phyloP scores from a whole-genome alignment of 2,113 vertebrate species.

The Laterallus jamaicensis region DNA sequence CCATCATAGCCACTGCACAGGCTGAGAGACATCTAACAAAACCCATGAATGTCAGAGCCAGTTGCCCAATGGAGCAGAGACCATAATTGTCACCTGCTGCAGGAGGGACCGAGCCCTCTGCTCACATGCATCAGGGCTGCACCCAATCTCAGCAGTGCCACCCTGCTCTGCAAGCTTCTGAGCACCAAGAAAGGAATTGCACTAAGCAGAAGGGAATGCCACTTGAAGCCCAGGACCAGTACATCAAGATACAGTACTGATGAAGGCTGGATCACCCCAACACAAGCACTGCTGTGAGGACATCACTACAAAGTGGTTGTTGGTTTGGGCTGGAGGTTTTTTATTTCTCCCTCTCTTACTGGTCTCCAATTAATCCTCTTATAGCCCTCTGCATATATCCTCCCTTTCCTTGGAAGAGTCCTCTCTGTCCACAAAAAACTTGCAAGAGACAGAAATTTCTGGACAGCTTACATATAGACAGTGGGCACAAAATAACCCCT shows the following conservation, averaged over 20 bases:
- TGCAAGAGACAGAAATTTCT: not conserved
- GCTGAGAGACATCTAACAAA: not conserved
- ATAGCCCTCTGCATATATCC: not conserved
- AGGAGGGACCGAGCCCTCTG: not conserved
- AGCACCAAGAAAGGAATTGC: not conserved
- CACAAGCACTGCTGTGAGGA: not conserved
- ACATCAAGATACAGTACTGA: not conserved
- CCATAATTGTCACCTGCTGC: rapidly evolving
- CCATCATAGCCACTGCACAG: not conserved
- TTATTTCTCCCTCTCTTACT: not conserved
- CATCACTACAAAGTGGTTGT: not conserved
- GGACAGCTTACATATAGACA: not conserved
- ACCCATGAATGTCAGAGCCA: not conserved
- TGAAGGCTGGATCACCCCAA: not conserved
- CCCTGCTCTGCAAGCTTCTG: not conserved
- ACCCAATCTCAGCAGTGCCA: not conserved
- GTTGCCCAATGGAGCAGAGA: rapidly evolving
- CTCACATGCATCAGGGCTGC: not conserved
- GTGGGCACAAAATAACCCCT: not conserved
- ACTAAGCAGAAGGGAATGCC: not conserved
- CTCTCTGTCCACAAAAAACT: not conserved
- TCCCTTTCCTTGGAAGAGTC: not conserved
- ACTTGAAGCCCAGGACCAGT: not conserved
- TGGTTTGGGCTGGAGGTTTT: not conserved
- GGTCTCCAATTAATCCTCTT: not conserved